Conservation (phyloP, 2,888 invertebrate species). For the Andrena trimmerana region DNA sequence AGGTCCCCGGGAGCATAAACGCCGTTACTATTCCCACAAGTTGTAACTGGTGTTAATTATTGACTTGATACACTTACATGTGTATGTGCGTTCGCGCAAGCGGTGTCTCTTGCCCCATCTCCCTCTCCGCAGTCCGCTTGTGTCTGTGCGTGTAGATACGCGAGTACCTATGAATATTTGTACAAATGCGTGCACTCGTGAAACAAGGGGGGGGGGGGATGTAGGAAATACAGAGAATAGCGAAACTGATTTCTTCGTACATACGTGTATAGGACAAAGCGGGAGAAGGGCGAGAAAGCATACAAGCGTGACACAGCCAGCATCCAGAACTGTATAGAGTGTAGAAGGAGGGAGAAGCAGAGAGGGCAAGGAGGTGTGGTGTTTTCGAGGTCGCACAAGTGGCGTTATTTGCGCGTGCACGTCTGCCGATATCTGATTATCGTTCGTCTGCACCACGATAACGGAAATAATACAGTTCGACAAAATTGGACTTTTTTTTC, state of each 20-base stretch:
- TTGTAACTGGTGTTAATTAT: slow-evolving; percentile 85
- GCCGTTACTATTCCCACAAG: slow-evolving; percentile 85
- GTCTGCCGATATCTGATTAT: slow-evolving; percentile 82
- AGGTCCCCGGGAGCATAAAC: slow-evolving; percentile 85
- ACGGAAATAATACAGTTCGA: slow-evolving; percentile 72
- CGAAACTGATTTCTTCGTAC: background rate
- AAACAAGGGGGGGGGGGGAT: background rate
- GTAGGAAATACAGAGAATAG: background rate
- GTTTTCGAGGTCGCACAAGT: slow-evolving; percentile 52
- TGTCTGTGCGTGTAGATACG: background rate
- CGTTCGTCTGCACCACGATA: slow-evolving; percentile 81
- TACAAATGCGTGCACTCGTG: background rate
- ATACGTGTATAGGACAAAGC: too few species aligned
- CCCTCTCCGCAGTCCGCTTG: background rate
- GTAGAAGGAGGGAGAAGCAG: slow-evolving; percentile 8
- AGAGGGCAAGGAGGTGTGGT: slow-evolving; percentile 10
- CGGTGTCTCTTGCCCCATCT: background rate
- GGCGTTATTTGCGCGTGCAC: slow-evolving; percentile 77
- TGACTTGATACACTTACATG: slow-evolving; percentile 81
- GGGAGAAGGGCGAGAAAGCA: background rate
- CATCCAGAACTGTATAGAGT: too few species aligned
- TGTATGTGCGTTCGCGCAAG: slow-evolving; percentile 46
- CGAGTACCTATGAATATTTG: background rate
- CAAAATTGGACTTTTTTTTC: too few species aligned
- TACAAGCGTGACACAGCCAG: too few species aligned